Evolutionary conservation across 2,888 invertebrate species (phyloP), one percentile per base, ranked within the genome.

Genomic region (Lepeophtheirus nordmannii): DNA sequence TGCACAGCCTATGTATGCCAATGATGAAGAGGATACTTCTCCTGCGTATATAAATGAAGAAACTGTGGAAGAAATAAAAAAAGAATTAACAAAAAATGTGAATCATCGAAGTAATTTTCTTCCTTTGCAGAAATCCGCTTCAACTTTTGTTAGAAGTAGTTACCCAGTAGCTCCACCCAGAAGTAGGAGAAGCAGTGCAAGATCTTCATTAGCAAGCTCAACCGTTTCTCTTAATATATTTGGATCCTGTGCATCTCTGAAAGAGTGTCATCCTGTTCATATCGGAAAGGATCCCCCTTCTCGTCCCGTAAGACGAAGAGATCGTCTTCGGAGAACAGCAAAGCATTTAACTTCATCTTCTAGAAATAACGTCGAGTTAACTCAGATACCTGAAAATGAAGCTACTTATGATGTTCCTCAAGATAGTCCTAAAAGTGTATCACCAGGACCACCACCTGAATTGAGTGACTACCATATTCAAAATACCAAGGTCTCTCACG

Each of bases 1-100:
- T 3, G 1, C 53, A n/a, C 63, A 63, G 63, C 63, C 63, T 10
- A 62, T 39, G n/a, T 62, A 62, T 62, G 62, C 62, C 38, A 62
- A 62, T 20, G 62, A 38, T 17, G 20, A 10, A 10, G 62, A 39
- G 22, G 22, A 62, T 11, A 23, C n/a, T 20, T 57, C 57, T 57
- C 62, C 62, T 11, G n/a, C 20, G 1, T 63, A 63, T 23, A 63
- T 63, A n/a, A 63, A 63, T 30, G 22, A 46, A n/a, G 53, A 46
- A 46, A 46, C 53, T 17, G n/a, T 46, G n/a, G 53, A 46, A 46
- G 53, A 46, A 46, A 46, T 46, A 14, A 46, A 46, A 17, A 46
- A 17, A 46, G 53, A 46, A 46, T 46, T 46, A 5, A n/a, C 53
- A 5, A 46, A 46, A 9, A n/a, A 39, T 11, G 5, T n/a, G 17